Percentiles rank a stretch among this genome's conserved stretches.
Evolutionary conservation across 1,140 invertebrate species (phyloP).

Genomic region (Varroa destructor): DNA sequence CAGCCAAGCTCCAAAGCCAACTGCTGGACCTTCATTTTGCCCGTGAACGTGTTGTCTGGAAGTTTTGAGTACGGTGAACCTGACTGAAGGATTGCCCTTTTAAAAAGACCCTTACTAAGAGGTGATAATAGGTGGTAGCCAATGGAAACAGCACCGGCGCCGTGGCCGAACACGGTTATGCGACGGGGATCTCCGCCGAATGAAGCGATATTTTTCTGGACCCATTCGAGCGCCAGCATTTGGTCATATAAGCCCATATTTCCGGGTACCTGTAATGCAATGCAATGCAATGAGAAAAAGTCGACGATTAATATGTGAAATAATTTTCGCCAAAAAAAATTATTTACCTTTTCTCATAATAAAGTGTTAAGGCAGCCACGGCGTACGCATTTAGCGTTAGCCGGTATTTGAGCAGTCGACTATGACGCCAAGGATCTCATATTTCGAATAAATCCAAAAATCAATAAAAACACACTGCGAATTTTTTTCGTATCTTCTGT

Average conservation of each 20-base stretch:
- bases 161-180: constrained; percentile 49
- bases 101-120: constrained; percentile 39
- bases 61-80: constrained; percentile 29
- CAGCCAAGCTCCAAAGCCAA: constrained; percentile 16
- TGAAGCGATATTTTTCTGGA: constrained; percentile 43
- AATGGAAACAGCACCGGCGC: constrained; percentile 46
- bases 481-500: too few species aligned
- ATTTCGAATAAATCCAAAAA: too few species aligned
- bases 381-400: too few species aligned
- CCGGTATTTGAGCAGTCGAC: too few species aligned
- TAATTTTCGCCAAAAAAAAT: too few species aligned
- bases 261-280: constrained; percentile 37
- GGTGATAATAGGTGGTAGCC: constrained; percentile 49
- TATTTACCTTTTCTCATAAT: too few species aligned
- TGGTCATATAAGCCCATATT: constrained; percentile 62
- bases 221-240: constrained; percentile 72
- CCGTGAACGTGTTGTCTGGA: constrained; percentile 23
- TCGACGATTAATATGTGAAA: too few species aligned
- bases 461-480: too few species aligned
- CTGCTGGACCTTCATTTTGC: constrained; percentile 26
- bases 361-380: too few species aligned
- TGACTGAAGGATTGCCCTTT: constrained; percentile 33
- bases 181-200: constrained; percentile 46
- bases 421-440: too few species aligned
- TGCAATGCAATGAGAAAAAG: neutral